These are phyloP conservation scores for Lordiphosa andalusiaca DNA, from an alignment of 2,888 invertebrate species.

Conservation along the genomic window DNA sequence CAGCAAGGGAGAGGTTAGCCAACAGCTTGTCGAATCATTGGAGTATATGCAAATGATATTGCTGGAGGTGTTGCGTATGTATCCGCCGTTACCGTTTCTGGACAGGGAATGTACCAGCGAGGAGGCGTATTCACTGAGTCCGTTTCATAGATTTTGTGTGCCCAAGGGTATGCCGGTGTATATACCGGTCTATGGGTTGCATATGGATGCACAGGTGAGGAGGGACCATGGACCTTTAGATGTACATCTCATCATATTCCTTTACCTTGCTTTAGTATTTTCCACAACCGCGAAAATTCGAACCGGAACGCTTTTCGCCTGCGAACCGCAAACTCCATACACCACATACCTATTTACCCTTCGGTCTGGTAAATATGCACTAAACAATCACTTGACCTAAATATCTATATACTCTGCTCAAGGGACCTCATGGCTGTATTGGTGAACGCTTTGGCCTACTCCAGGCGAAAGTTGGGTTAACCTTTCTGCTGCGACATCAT, in stretches of 20 bases:
- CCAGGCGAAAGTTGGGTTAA: constrained; percentile 78
- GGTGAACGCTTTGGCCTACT: constrained; percentile 79
- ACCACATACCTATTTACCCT: constrained; percentile 79
- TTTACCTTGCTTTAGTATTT: constrained; percentile 63
- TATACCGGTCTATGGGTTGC: constrained; percentile 76
- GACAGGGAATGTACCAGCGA: constrained; percentile 76
- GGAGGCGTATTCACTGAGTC: constrained; percentile 63
- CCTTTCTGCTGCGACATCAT: constrained; percentile 77
- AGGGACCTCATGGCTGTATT: constrained; percentile 79
- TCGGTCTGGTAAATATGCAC: constrained; percentile 57
- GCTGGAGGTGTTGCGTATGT: constrained; percentile 77
- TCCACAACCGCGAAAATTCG: constrained; percentile 76
- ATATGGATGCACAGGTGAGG: constrained; percentile 77
- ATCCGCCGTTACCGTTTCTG: constrained; percentile 78
- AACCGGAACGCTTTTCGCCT: constrained; percentile 79
- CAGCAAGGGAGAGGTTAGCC: constrained; percentile 78
- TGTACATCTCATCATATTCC: too few species aligned
- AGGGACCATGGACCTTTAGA: background rate
- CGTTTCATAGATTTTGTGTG: constrained; percentile 66
- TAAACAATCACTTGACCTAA: too few species aligned
- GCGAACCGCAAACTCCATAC: constrained; percentile 73
- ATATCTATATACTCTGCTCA: too few species aligned
- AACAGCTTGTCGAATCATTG: constrained; percentile 79
- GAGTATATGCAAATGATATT: constrained; percentile 80
- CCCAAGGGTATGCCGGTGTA: constrained; percentile 77